Base-by-base conservation (phyloP, 2,888 invertebrate species). In the Neria commutata region DNA sequence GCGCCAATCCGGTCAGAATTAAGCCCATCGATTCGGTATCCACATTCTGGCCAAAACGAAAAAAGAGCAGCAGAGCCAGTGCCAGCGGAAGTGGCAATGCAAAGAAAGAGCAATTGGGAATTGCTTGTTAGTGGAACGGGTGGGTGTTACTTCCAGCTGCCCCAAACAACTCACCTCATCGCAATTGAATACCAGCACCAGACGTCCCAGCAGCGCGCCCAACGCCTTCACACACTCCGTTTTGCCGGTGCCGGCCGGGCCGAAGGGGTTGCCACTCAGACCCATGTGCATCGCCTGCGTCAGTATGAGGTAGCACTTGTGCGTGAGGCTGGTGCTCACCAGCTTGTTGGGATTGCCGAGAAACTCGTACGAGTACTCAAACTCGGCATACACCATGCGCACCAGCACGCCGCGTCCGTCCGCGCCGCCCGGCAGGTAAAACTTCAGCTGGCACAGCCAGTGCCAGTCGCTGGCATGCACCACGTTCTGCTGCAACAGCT, bases 201-300 rank as follows among this genome's bases (percentile, higher is more conserved):
- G 90, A 54, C 98, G 86, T 0, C 98, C 98, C 67, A 98, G 85
- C 67, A 97, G 85, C 3, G 89, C 87, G 1, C 95, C 96, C 5
- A 99, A 84, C 1, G 97, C 95, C 84, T 99, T 99, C 0, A 99
- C 96, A 21, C 97, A 96, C 82, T 99, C 98, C 0, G 98, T 99
- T 84, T 99, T 99, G 0, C 98, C 98, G 0, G 98, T 99, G 56
- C 99, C 99, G 19, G 99, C 99, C 1, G 98, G 98, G 0, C 99
- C 99, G 73, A 98, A 98, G 0, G 98, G 98, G 84, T 99, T 99
- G 8, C 98, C 99, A 58, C 98, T 98, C 68, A 98, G 85, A 0
- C 98, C 98, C 82, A 98, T 89, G 75, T 92, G 91, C 87, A 98
- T 90, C 2, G 95, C 94, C 88, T 98, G 98, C 8, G 97, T 98